Evolutionary conservation across 1,140 invertebrate genomes (phyloP), one percentile per base, ranked within the genome.

Genomic region (Metaphire vulgaris): DNA sequence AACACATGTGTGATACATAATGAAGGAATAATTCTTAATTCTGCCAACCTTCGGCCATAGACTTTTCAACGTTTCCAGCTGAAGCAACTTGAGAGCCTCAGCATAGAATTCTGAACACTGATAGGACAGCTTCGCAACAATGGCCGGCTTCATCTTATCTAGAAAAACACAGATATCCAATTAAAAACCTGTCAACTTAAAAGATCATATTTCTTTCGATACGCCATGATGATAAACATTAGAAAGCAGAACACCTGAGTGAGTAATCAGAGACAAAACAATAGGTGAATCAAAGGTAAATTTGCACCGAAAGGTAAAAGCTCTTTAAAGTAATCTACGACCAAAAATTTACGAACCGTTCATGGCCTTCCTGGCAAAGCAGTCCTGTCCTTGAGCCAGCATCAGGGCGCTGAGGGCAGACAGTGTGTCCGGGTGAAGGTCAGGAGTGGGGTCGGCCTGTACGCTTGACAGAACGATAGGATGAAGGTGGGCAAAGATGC

Each of bases 381-480:
- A 92, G 88, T 99, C 97, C 87, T 99, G 97, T 0, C 95, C 97
- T 86, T 99, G 97, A 6, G 97, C 96, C 0, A 99, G 86, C 96
- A 99, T 98, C 67, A 99, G 86, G 16, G 91, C 88, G 33, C 92
- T 89, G 15, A 99, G 87, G 34, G 95, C 93, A 75, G 89, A 88
- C 14, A 99, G 88, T 1, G 95, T 94, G 79, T 99, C 97, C 6
- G 95, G 93, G 84, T 91, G 91, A 77, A 99, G 89, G 87, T 99
- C 97, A 2, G 94, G 93, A 0, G 96, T 98, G 1, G 95, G 94
- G 81, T 99, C 96, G 86, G 95, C 93, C 82, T 95, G 94, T 79
- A 97, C 91, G 0, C 91, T 90, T 76, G 92, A 89, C 86, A 95
- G 90, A 14, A 96, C 90, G 75, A 90, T 91, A 70, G 91, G 90